Evolutionary conservation across 2,797 vertebrate species (phyloP).

Genomic region (Petrocephalus schoutedeni): DNA sequence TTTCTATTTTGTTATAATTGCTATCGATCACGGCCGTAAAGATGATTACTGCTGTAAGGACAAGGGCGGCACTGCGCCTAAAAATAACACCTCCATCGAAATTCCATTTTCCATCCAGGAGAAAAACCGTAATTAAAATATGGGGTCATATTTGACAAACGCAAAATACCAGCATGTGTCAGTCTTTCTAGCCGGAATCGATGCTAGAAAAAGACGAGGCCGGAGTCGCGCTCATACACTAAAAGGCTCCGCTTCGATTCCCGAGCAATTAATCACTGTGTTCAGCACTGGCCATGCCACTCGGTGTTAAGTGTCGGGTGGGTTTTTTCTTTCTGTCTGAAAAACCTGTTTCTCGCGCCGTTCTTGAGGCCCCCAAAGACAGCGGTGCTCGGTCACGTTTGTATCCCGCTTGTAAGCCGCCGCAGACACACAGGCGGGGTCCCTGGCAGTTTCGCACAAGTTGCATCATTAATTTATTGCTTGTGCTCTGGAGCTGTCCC

Average conservation of each 20-base stretch:
- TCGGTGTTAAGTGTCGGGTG: background rate
- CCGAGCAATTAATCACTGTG: background rate
- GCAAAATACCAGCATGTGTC: background rate
- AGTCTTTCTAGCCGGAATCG: background rate
- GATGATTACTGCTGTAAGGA: conserved; percentile 12
- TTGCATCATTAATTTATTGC: conserved; percentile 4
- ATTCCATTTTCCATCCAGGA: background rate
- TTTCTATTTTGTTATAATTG: conserved; percentile 2
- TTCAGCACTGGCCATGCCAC: background rate
- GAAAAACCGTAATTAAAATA: background rate
- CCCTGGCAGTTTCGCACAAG: background rate
- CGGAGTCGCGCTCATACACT: background rate
- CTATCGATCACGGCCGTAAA: background rate
- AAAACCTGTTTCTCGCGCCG: background rate
- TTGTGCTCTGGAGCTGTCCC: background rate
- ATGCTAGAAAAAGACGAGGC: background rate
- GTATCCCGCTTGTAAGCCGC: background rate
- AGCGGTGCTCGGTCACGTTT: background rate
- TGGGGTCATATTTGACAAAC: conserved; percentile 3
- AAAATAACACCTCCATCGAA: background rate
- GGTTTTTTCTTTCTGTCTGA: background rate
- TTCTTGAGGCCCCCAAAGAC: background rate
- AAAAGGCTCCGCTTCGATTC: background rate
- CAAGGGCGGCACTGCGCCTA: background rate
- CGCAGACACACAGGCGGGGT: background rate